Conservation (phyloP, 1,140 invertebrate species). For the Drosophila lacertosa region DNA sequence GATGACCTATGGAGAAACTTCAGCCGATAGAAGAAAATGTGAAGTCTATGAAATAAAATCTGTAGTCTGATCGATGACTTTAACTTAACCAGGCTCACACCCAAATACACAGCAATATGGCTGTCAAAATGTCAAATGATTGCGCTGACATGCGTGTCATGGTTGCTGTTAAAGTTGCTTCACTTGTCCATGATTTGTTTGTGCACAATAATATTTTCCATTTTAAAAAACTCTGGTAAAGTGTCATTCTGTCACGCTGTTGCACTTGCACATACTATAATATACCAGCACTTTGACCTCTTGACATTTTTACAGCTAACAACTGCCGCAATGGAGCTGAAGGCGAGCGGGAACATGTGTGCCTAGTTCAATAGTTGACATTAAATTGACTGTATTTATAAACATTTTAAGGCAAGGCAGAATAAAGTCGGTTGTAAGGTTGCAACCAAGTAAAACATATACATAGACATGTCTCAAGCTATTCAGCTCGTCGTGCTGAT, state of each 20-base stretch:
- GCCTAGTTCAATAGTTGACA: constrained; percentile 80
- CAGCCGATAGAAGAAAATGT: neutral
- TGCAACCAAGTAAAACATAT: constrained; percentile 1
- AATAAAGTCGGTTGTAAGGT: constrained; percentile 35
- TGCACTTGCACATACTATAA: constrained; percentile 38
- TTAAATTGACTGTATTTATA: constrained; percentile 82
- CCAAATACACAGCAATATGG: constrained; percentile 15
- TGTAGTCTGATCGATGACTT: constrained; percentile 59
- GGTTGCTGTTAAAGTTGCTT: constrained; percentile 37
- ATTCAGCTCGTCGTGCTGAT: too few relatives aligned
- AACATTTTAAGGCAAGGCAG: constrained; percentile 66
- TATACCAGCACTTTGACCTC: constrained; percentile 59
- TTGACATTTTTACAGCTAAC: constrained; percentile 62
- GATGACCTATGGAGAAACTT: too few relatives aligned
- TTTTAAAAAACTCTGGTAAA: constrained; percentile 47
- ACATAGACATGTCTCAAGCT: too few relatives aligned
- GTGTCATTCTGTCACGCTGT: constrained; percentile 57
- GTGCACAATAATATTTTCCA: constrained; percentile 27
- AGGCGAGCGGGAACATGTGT: constrained; percentile 71
- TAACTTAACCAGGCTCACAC: constrained; percentile 49
- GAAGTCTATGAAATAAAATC: neutral
- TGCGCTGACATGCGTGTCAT: constrained; percentile 67
- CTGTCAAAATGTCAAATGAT: constrained; percentile 83
- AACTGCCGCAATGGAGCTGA: constrained; percentile 2
- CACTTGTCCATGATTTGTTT: constrained; percentile 35